These are phyloP conservation scores for Lottia gigantea DNA, from an alignment of 2,888 invertebrate genomes.

Conservation along the genomic window DNA sequence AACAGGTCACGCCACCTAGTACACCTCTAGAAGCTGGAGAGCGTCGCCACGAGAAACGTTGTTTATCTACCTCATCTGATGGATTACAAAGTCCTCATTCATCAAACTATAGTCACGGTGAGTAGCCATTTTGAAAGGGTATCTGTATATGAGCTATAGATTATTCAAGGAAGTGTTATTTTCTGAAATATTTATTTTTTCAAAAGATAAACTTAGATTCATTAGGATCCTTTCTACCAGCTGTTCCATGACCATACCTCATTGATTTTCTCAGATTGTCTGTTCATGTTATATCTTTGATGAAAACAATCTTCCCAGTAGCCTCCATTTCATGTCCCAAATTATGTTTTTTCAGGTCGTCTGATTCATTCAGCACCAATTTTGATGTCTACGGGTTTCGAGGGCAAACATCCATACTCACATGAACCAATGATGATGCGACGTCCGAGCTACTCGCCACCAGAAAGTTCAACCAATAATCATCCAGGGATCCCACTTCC, in stretches of 20 bases:
- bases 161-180: no score
- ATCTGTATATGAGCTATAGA: background rate
- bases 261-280: no score
- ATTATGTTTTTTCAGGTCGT: constrained; percentile 1
- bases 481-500: constrained; percentile 24
- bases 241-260: no score
- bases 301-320: no score
- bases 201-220: no score
- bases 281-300: no score
- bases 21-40: constrained; percentile 39
- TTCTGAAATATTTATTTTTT: no score
- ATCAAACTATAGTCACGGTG: constrained; percentile 15
- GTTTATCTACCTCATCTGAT: constrained; percentile 17
- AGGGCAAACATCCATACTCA: constrained; percentile 26
- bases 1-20: constrained; percentile 52
- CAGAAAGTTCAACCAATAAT: constrained; percentile 23
- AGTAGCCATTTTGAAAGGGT: background rate
- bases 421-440: constrained; percentile 26
- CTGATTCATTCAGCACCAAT: constrained; percentile 20
- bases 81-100: constrained; percentile 20
- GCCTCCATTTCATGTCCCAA: no score
- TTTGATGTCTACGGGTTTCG: constrained; percentile 19
- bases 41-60: constrained; percentile 20
- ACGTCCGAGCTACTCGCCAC: background rate
- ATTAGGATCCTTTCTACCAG: no score